phyloP scores from a whole-genome alignment of 2,113 vertebrate species.

The Peromyscus maniculatus region DNA sequence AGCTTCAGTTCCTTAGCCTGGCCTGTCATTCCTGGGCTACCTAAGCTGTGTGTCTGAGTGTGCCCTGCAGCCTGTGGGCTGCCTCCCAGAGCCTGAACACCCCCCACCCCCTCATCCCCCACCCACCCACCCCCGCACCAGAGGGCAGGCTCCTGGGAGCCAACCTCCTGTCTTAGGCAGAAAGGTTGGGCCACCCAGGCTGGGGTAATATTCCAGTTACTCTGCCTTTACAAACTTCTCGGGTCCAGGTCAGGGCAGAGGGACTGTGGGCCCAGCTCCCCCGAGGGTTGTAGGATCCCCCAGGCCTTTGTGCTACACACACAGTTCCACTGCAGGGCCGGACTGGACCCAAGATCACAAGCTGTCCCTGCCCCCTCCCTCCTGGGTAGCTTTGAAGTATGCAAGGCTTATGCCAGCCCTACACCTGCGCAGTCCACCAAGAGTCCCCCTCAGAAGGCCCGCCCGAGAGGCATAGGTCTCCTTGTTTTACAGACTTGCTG shows the following conservation, averaged over 20 bases:
- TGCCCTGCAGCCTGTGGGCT: background rate
- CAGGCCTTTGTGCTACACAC: background rate
- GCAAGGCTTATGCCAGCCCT: background rate
- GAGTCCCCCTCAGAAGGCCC: background rate
- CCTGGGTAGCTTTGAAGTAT: background rate
- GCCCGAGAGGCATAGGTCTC: background rate
- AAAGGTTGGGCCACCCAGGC: background rate
- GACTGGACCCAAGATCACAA: background rate
- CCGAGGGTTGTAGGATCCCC: background rate
- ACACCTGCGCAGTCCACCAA: background rate
- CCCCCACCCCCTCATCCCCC: background rate
- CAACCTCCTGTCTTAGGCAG: background rate
- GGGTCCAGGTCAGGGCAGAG: background rate
- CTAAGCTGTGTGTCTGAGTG: background rate
- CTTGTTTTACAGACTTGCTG: background rate
- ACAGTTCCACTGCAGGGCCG: background rate
- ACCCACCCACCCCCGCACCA: fast-evolving
- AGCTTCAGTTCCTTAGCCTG: background rate
- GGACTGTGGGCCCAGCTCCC: background rate
- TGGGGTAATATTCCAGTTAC: background rate
- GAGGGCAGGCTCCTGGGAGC: background rate
- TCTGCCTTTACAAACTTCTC: background rate
- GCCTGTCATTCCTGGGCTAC: slow-evolving; percentile 72
- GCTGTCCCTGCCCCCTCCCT: background rate
- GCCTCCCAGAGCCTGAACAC: background rate